Base-by-base conservation (phyloP, 2,888 invertebrate genomes). In the Holacanthella duospinosa region DNA sequence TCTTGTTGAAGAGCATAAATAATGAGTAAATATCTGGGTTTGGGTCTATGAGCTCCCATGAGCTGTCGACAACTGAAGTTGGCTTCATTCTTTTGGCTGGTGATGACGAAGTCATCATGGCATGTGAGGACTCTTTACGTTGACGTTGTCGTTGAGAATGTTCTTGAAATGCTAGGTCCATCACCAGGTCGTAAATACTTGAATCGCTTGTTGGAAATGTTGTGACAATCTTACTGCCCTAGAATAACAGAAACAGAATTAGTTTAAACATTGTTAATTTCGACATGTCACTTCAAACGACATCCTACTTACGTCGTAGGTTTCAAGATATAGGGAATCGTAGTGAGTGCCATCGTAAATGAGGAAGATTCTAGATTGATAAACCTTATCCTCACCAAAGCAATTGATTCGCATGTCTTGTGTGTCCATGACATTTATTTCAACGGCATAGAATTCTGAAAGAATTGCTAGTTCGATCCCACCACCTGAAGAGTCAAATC, bases 291-390 rank as follows among this genome's bases (percentile, higher is more conserved):
- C n/a, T n/a, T n/a, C n/a, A n/a, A n/a, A n/a, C n/a, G n/a, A n/a
- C n/a, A n/a, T n/a, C n/a, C n/a, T n/a, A n/a, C n/a, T n/a, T n/a
- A n/a, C n/a, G 77, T 85, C 83, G 36, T 83, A 79, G 2, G 88
- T 85, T 79, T 94, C 93, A 79, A 93, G 81, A 75, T 89, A 89
- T 16, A 96, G 78, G n/a, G n/a, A n/a, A n/a, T n/a, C n/a, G n/a
- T n/a, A 96, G 78, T 96, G 96, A 60, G 95, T 92, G 24, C 95
- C 95, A 78, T 95, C 94, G 76, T 94, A 96, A 59, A 95, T 82
- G 3, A 96, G 79, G 75, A 94, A 88, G 2, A 93, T 90, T 74
- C 94, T 79, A 64, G 88, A 83, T 1, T 85, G 82, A 76, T 89
- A 94, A 74, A 86, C 85, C 75, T 87, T 86, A 77, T 94, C 93